Evolutionary conservation across 1,140 invertebrate species (phyloP), one percentile per base, ranked within the genome.

Genomic region (Apis cerana): DNA sequence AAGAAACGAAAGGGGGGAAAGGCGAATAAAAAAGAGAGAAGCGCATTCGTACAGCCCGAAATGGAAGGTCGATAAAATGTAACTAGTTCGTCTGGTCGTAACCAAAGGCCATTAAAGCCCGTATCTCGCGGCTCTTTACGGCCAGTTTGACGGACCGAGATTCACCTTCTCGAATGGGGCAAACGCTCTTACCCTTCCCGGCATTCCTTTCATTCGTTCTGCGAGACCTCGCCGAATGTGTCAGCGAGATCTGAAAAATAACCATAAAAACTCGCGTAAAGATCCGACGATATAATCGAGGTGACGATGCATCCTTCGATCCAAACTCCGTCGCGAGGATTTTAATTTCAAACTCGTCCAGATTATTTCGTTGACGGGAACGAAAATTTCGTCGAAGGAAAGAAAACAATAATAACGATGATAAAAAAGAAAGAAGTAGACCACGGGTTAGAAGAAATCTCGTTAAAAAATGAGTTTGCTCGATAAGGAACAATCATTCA

Each of bases 261-360:
- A 77, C 83, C 83, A 83, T 89, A 90, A 91, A 89, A 89, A 85
- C 79, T 80, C 80, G 87, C 84, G 83, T 86, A 91, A 91, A 86
- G 82, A 89, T 89, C 85, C 87, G 80, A 62, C 69, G 75, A 61
- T 56, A n/a, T 67, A 21, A 4, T 43, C 33, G 33, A 43, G 33
- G 33, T 43, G 33, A 43, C 33, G 33, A 43, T 43, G 33, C 11
- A 52, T 58, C 70, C 33, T 43, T 11, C n/a, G 27, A 21, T n/a
- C 17, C 58, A 21, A 43, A 80, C 70, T 48, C 58, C 54, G 58
- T 70, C 75, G 67, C 77, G 12, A 5, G 8, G 4, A 43, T 43
- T 43, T 43, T 43, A 7, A 43, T 43, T 43, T 43, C 4, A 7
- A 43, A 43, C 33, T 43, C 33, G 33, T 43, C 5, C 0, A 0